Evolutionary conservation across 2,888 invertebrate genomes (phyloP).

Genomic region (Megastigmus dorsalis): DNA sequence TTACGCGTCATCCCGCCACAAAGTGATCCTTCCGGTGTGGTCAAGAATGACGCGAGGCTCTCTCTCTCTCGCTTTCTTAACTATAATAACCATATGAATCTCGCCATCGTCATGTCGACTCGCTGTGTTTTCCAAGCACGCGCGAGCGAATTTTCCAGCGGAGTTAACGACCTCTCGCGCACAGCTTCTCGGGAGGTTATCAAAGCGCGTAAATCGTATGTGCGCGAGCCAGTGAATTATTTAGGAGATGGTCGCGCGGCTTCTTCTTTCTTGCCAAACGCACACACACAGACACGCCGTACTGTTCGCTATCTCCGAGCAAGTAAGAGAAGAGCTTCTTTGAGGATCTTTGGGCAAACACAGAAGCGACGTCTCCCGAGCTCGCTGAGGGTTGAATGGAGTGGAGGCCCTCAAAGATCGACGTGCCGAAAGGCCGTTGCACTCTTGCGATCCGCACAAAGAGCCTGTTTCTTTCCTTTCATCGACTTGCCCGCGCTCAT

Average conservation of each 20-base stretch:
- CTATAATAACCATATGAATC: no score
- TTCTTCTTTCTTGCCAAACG: no score
- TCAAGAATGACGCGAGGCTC: background rate
- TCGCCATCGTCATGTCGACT: no score
- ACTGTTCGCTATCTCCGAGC: no score
- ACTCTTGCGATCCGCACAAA: constrained; percentile 7
- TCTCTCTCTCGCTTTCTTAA: no score
- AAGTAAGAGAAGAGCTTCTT: constrained; percentile 9
- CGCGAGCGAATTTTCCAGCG: background rate
- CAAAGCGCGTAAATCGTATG: constrained; percentile 9
- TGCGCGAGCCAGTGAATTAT: constrained; percentile 24
- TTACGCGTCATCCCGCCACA: background rate
- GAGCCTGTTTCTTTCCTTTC: background rate
- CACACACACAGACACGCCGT: no score
- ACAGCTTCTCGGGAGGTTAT: background rate
- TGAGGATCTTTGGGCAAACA: constrained; percentile 36
- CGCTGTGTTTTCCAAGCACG: no score
- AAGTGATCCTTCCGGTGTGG: constrained; percentile 13
- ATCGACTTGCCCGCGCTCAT: no score
- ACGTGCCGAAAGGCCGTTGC: constrained; percentile 37
- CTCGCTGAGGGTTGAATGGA: constrained; percentile 24
- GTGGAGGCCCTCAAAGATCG: constrained; percentile 15
- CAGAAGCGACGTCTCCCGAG: background rate
- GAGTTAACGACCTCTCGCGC: constrained; percentile 17
- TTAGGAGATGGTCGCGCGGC: constrained; percentile 2